Base-by-base conservation (phyloP, 1,140 invertebrate genomes). In the Leptopilina boulardi region DNA sequence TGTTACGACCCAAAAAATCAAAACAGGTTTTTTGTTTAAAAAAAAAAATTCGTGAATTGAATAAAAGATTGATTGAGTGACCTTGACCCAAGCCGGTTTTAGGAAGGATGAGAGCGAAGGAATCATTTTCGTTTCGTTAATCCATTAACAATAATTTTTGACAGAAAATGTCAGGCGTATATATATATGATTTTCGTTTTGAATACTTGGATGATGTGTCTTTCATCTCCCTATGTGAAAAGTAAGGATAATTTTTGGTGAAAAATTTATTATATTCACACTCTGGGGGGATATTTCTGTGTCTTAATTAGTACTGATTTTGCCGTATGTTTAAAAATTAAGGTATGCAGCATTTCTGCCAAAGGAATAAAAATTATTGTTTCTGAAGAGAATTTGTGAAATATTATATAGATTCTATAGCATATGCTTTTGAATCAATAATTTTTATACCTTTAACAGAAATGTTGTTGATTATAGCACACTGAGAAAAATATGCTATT, bases 161-260 rank as follows among this genome's bases (percentile, higher is more conserved):
- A 34, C 23, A 30, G 59, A 23, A 66, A 66, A 66, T 66, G 59
- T 66, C 59, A 66, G 59, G 10, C 59, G n/a, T n/a, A n/a, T n/a
- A n/a, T 66, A 23, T 59, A 30, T 23, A 30, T 66, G 13, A 66
- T 66, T 66, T 66, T 15, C 11, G 23, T 66, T 66, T 66, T 66
- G 59, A 66, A 66, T 66, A 66, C 26, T 66, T 66, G 13, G n/a
- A 66, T 66, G 59, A 66, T 26, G 23, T 30, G 15, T 30, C 59
- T 30, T 30, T 66, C 59, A 26, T 26, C 11, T 23, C 4, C 15
- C 19, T 54, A n/a, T 19, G 10, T 54, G 34, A 38, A 38, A 38
- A 38, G 34, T 9, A 18, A n/a, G 47, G 11, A 11, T 47, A 47
- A n/a, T 11, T 47, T 47, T n/a, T 4, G 47, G 15, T 51, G 15